Percentiles rank a stretch among this genome's conserved stretches.
These are phyloP conservation scores for Ligdia adustata DNA, from an alignment of 2,888 invertebrate species.

Conservation along the genomic window DNA sequence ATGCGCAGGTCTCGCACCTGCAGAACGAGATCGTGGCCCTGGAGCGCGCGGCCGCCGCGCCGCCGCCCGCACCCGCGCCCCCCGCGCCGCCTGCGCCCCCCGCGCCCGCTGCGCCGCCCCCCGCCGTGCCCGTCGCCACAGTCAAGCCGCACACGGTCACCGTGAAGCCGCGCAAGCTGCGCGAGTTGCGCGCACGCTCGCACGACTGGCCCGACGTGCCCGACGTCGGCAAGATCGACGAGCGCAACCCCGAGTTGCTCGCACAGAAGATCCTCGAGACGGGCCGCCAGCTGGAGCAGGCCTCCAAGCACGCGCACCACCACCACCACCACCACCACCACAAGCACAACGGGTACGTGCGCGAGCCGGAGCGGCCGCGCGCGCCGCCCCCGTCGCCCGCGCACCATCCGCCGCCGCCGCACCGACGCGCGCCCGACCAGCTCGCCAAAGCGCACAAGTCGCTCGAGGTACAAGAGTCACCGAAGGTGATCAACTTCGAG, in stretches of 20 bases:
- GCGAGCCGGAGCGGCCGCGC: constrained; percentile 60
- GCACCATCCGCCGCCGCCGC: constrained; percentile 44
- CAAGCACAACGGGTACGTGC: constrained; percentile 60
- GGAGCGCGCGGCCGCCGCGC: constrained; percentile 85
- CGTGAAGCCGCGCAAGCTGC: constrained; percentile 73
- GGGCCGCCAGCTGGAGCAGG: constrained; percentile 95
- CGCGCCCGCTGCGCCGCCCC: constrained; percentile 75
- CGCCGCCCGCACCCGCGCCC: constrained; percentile 8
- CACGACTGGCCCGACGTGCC: constrained; percentile 97
- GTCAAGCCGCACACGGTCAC: constrained; percentile 74
- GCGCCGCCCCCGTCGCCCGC: constrained; percentile 47
- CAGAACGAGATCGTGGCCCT: constrained; percentile 91
- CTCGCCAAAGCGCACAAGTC: constrained; percentile 70
- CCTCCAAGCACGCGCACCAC: constrained; percentile 86
- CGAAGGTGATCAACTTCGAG: constrained; percentile 91
- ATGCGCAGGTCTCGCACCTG: constrained; percentile 90
- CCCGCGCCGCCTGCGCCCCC: constrained; percentile 55
- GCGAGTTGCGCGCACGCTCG: constrained; percentile 91
- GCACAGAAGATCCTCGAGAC: constrained; percentile 96
- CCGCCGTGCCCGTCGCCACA: constrained; percentile 72
- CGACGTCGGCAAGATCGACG: constrained; percentile 94
- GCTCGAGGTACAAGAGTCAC: constrained; percentile 88
- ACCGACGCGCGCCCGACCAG: constrained; percentile 46
- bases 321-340: background rate
- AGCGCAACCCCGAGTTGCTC: constrained; percentile 94